Percentiles rank a stretch among this genome's conserved stretches.
Conservation (phyloP, 1,140 invertebrate genomes). For the Globodera rostochiensis region DNA sequence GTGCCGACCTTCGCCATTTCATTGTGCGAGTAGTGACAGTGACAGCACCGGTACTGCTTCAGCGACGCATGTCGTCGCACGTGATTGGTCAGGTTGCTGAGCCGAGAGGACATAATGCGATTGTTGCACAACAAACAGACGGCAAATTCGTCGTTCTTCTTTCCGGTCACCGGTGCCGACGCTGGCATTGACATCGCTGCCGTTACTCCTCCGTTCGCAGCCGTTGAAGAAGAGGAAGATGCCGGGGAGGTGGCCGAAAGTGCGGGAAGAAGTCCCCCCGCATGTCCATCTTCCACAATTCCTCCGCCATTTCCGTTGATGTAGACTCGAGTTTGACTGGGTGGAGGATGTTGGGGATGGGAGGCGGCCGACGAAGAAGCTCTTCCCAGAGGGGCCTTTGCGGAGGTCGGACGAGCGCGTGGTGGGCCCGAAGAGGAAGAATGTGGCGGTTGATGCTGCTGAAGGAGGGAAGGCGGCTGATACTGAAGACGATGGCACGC, state of each 20-base stretch:
- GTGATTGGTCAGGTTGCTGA: conserved; percentile 32
- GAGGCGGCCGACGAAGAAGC: not conserved
- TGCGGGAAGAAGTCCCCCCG: not conserved
- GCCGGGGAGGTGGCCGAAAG: not conserved
- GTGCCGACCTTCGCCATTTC: conserved; percentile 37
- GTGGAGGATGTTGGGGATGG: not conserved
- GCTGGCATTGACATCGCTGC: not conserved
- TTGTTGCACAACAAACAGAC: conserved; percentile 32
- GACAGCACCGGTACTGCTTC: conserved; percentile 33
- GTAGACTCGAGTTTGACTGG: not conserved
- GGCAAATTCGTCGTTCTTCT: conserved; percentile 17
- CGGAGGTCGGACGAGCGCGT: not conserved
- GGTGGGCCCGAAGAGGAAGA: not conserved
- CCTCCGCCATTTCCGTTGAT: not conserved
- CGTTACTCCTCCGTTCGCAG: not conserved
- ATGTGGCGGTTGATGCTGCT: not conserved
- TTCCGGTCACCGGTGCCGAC: not conserved
- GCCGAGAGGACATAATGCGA: conserved; percentile 18
- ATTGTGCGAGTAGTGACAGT: conserved; percentile 35
- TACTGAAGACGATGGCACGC: not conserved
- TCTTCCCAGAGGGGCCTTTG: not conserved
- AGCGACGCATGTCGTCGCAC: conserved; percentile 37
- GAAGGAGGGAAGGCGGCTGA: not conserved
- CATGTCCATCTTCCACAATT: not conserved
- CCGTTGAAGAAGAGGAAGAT: not conserved